Evolutionary conservation across 2,113 vertebrate genomes (phyloP).

Genomic region (Heterochromis multidens): DNA sequence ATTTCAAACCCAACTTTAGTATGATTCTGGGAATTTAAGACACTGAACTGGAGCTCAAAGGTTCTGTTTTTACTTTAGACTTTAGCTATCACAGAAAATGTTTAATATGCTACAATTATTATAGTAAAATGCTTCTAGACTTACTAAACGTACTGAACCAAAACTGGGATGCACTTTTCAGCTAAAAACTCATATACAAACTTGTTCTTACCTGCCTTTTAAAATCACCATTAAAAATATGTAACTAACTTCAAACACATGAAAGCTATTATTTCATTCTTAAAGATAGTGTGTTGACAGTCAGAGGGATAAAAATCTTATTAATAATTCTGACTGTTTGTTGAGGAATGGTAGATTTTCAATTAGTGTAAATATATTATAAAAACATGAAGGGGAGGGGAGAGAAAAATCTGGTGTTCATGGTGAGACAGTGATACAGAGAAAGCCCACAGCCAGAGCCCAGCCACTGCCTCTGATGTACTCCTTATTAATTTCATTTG

Average conservation of each 20-base stretch:
- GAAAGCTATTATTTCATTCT: not conserved
- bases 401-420: not conserved
- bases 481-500: constrained; percentile 25
- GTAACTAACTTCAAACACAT: not conserved
- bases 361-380: constrained; percentile 20
- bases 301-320: not conserved
- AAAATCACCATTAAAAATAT: not conserved
- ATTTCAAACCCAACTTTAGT: not conserved
- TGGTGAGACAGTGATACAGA: not conserved
- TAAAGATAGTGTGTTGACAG: not conserved
- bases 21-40: not conserved
- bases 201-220: not conserved
- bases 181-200: not conserved
- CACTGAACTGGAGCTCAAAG: not conserved
- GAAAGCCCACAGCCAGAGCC: not conserved
- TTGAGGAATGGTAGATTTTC: constrained; percentile 6
- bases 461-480: not conserved
- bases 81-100: no score
- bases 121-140: not conserved
- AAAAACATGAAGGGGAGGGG: not conserved
- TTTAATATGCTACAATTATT: not conserved
- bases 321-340: constrained; percentile 11
- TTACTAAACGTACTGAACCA: fast-evolving
- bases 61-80: no score
- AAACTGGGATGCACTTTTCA: not conserved